These are phyloP conservation scores for Phortica magna DNA, from an alignment of 2,888 invertebrate species.

Conservation along the genomic window DNA sequence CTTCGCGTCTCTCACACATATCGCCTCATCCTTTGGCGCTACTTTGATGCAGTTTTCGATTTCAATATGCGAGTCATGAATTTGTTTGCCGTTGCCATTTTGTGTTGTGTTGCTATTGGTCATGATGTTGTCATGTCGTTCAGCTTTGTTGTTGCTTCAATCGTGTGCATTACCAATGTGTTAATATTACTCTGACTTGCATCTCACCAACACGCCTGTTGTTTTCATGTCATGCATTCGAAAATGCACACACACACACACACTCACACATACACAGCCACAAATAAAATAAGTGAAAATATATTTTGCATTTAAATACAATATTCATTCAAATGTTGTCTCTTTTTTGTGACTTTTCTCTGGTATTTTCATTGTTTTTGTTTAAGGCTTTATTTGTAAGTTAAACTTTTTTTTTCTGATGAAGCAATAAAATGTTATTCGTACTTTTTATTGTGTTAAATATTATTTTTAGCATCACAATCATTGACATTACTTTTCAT, in stretches of 20 bases:
- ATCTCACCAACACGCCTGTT: too few species aligned
- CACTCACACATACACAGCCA: slow-evolving; percentile 31
- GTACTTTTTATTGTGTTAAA: slow-evolving; percentile 37
- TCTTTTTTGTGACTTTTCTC: neutral
- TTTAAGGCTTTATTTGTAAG: neutral
- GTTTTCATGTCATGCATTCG: slow-evolving; percentile 2
- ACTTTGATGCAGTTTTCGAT: slow-evolving; percentile 60
- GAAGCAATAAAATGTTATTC: slow-evolving; percentile 59
- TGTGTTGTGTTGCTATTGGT: slow-evolving; percentile 44
- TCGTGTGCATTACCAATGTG: neutral
- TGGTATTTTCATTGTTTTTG: slow-evolving; percentile 1
- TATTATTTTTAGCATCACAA: slow-evolving; percentile 15
- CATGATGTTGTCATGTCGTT: slow-evolving; percentile 55
- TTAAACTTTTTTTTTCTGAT: slow-evolving; percentile 47
- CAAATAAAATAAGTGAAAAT: slow-evolving; percentile 34
- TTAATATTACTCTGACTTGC: neutral
- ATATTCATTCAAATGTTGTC: slow-evolving; percentile 8
- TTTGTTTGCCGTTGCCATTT: slow-evolving; percentile 44
- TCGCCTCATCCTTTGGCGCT: slow-evolving; percentile 29
- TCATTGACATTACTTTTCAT: slow-evolving; percentile 13
- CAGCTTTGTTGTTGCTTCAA: slow-evolving; percentile 44
- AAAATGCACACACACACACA: slow-evolving; percentile 36
- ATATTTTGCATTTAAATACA: slow-evolving; percentile 20
- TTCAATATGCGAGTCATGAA: slow-evolving; percentile 69
- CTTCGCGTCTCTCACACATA: slow-evolving; percentile 1